Percentiles rank a stretch among this genome's conserved stretches.
These are phyloP conservation scores for Marmota monax DNA, from an alignment of 2,113 vertebrate species.

Conservation along the genomic window DNA sequence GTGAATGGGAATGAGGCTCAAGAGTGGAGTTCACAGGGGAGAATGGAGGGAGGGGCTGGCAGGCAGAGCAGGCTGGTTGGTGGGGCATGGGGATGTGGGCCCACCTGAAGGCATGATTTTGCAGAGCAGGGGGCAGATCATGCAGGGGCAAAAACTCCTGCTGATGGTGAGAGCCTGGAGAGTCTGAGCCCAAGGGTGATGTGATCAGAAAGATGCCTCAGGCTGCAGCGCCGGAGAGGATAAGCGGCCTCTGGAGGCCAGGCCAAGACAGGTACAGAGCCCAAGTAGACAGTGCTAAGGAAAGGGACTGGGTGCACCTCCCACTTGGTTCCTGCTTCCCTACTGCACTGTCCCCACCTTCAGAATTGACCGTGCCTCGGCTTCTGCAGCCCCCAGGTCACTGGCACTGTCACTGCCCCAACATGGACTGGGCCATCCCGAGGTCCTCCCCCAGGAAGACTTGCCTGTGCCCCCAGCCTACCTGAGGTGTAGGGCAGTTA, in stretches of 20 bases:
- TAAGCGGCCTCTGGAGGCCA: neutral
- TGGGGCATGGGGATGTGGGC: too few relatives aligned
- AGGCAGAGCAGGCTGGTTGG: neutral
- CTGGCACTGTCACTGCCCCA: neutral
- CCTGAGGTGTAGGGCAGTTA: neutral
- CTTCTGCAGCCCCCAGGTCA: neutral
- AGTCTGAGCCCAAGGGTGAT: rapidly evolving
- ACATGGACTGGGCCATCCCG: neutral
- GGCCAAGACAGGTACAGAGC: neutral
- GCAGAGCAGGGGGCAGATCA: neutral
- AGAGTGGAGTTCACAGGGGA: neutral
- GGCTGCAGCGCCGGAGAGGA: neutral
- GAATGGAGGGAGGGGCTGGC: neutral
- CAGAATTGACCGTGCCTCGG: neutral
- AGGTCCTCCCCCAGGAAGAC: neutral
- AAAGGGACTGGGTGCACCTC: neutral
- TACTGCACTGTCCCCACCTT: neutral
- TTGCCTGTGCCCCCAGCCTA: neutral
- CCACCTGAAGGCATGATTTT: too few relatives aligned
- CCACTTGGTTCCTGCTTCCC: neutral
- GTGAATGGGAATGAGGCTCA: neutral
- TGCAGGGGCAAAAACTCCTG: neutral
- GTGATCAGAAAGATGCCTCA: neutral
- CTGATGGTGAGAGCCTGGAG: too few relatives aligned
- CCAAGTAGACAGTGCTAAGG: too few relatives aligned